These are phyloP conservation scores for Herminia tarsipennalis DNA, from an alignment of 2,888 invertebrate genomes.

Conservation along the genomic window DNA sequence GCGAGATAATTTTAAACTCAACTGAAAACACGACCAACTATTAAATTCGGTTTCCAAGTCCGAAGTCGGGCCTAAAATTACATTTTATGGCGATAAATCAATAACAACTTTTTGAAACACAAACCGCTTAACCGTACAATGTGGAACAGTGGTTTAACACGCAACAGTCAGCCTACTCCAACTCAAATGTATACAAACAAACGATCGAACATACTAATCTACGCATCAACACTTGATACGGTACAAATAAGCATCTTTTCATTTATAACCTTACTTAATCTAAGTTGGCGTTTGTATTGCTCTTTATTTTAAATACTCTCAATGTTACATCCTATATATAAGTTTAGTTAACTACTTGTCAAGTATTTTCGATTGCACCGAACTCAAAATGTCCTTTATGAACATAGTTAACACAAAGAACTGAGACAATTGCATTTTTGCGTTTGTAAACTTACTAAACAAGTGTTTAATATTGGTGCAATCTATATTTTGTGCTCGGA, in stretches of 20 bases:
- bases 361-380: constrained; percentile 41
- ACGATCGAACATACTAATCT: constrained; percentile 44
- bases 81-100: constrained; percentile 73
- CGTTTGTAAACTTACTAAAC: constrained; percentile 22
- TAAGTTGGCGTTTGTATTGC: constrained; percentile 82
- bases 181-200: constrained; percentile 51
- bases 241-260: constrained; percentile 59
- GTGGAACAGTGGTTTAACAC: constrained; percentile 55
- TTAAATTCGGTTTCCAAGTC: constrained; percentile 82
- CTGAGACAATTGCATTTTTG: constrained; percentile 24
- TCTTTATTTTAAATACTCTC: constrained; percentile 57
- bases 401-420: constrained; percentile 38
- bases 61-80: constrained; percentile 78
- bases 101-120: constrained; percentile 62
- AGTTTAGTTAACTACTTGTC: constrained; percentile 38
- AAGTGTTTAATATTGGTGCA: constrained; percentile 26
- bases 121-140: constrained; percentile 48
- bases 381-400: constrained; percentile 38
- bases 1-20: constrained; percentile 74
- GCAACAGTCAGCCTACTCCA: constrained; percentile 54
- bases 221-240: constrained; percentile 50
- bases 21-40: constrained; percentile 67
- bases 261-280: constrained; percentile 65
- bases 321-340: constrained; percentile 37
- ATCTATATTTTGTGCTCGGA: constrained; percentile 27